These are phyloP conservation scores for Numenius phaeopus DNA, from an alignment of 2,797 vertebrate genomes.

Conservation along the genomic window DNA sequence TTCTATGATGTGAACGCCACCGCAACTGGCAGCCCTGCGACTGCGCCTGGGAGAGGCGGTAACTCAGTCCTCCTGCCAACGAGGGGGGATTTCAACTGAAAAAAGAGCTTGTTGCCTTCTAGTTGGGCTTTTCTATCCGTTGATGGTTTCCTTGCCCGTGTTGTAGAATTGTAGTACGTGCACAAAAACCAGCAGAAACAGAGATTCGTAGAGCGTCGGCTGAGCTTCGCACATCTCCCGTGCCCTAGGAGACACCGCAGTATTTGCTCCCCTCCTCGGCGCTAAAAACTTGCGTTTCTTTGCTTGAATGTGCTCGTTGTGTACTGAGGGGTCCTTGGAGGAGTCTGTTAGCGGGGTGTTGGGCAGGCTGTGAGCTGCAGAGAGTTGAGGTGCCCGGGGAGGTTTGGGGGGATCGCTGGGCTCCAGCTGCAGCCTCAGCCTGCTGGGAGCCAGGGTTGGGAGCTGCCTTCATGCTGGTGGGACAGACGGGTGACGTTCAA, in stretches of 20 bases:
- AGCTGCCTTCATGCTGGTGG: neutral
- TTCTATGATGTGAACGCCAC: accelerated
- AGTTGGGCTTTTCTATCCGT: neutral
- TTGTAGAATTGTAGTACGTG: accelerated
- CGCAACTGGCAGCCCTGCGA: neutral
- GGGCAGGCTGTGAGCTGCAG: neutral
- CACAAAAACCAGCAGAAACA: neutral
- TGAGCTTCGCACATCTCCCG: neutral
- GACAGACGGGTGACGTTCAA: neutral
- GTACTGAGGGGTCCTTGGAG: neutral
- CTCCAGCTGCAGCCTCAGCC: neutral
- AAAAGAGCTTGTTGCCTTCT: neutral
- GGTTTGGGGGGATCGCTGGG: neutral
- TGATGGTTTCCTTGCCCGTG: neutral
- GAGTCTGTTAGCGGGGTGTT: neutral
- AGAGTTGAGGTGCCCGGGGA: neutral
- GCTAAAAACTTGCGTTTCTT: neutral
- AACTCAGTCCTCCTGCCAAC: neutral
- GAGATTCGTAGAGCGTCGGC: accelerated
- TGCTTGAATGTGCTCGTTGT: neutral
- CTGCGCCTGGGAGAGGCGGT: neutral
- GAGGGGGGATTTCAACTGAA: neutral
- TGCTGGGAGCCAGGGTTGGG: neutral
- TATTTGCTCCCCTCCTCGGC: neutral
- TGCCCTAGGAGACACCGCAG: neutral